These are phyloP conservation scores for Phrynocephalus versicolor DNA, from an alignment of 2,113 vertebrate genomes.

Conservation along the genomic window DNA sequence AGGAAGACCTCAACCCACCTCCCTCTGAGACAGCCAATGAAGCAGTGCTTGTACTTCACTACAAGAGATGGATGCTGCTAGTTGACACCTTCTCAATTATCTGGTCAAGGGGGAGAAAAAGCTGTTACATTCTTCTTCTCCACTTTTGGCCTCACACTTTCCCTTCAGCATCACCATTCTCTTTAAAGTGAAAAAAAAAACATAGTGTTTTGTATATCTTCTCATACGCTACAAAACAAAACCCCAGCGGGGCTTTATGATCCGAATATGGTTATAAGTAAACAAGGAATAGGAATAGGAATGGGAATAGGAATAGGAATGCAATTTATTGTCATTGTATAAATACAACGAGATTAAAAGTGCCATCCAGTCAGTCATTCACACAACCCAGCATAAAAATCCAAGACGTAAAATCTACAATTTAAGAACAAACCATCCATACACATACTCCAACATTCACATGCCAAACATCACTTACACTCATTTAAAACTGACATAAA, in stretches of 20 bases:
- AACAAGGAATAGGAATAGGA: too few species aligned
- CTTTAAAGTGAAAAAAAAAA: neutral
- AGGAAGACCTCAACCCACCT: neutral
- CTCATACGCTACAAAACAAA: too few species aligned
- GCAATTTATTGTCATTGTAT: too few species aligned
- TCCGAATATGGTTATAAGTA: neutral
- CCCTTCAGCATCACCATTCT: neutral
- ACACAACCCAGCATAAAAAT: too few species aligned
- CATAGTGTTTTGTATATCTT: neutral
- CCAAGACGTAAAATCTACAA: too few species aligned
- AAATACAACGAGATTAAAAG: too few species aligned
- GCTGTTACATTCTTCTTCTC: neutral
- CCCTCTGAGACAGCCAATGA: neutral
- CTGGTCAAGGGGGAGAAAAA: neutral
- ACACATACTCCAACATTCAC: too few species aligned
- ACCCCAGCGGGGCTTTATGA: neutral
- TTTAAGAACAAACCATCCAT: too few species aligned
- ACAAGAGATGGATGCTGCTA: neutral
- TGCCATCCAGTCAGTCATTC: too few species aligned
- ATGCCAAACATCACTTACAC: too few species aligned
- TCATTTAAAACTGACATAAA: too few species aligned
- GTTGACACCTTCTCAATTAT: neutral
- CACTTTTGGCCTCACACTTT: conserved; percentile 5
- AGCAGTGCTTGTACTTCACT: neutral
- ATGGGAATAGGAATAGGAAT: too few species aligned